Evolutionary conservation across 2,888 invertebrate genomes (phyloP).

Genomic region (Cephus rjabovi): DNA sequence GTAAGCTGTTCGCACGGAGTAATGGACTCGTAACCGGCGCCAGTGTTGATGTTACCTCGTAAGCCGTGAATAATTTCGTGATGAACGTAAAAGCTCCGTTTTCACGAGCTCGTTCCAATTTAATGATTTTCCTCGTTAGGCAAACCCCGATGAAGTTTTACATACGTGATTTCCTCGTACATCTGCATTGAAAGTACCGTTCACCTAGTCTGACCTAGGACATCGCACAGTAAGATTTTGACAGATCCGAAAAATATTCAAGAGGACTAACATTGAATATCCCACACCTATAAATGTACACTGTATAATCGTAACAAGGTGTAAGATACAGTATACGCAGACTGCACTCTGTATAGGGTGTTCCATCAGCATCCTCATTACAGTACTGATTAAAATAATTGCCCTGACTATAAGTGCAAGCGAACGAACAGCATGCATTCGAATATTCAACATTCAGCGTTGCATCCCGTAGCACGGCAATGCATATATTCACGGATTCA

Average conservation of each 20-base stretch:
- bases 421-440: not conserved
- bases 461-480: not conserved
- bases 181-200: not conserved
- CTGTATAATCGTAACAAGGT: not conserved
- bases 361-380: slow-evolving; percentile 40
- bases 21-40: slow-evolving; percentile 3
- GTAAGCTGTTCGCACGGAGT: not conserved
- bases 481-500: not conserved
- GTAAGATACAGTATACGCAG: not conserved
- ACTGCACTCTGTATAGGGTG: not conserved
- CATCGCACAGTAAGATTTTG: not conserved
- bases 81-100: not conserved
- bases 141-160: not conserved
- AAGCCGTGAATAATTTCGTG: not conserved
- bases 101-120: not conserved
- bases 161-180: not conserved
- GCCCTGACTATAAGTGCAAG: slow-evolving; percentile 3
- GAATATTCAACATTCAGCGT: not conserved
- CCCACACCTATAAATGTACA: not conserved
- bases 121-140: not conserved
- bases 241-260: not conserved
- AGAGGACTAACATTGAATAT: not conserved
- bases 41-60: not conserved
- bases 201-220: not conserved
- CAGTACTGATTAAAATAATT: slow-evolving; percentile 45